Base-by-base conservation (phyloP, 1,140 invertebrate genomes). In the Rhagoletis zephyria region DNA sequence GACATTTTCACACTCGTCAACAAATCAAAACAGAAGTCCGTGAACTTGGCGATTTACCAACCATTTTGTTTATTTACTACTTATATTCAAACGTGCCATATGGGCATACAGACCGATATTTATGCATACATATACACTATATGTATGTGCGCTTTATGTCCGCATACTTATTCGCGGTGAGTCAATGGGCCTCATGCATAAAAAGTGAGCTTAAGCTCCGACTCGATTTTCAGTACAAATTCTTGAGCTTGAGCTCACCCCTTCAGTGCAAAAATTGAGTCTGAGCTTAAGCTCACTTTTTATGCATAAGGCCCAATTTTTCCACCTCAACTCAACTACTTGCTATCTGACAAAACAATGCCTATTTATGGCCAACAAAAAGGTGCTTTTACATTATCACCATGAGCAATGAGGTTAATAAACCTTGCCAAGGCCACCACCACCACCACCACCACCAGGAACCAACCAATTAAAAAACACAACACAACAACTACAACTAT, bases 21-120 rank as follows among this genome's bases (percentile, higher is more conserved):
- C 61, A 63, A 60, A 60, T 60, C 6, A 60, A n/a, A 74, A 74
- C 4, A 48, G 1, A 40, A 74, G 42, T 48, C 40, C 42, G 42
- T 74, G 67, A 74, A 74, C 67, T 74, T 74, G 67, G 12, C 42
- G 40, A 74, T 74, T 74, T 74, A 48, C 67, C 40, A 48, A 48
- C 67, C 16, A 74, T 74, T 67, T 12, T 12, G 19, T 30, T 40
- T 19, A 19, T 9, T 19, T 67, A 67, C 9, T 40, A 30, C 19
- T 1, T 40, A 42, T 10, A 67, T 42, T 48, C 45, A 56, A 56
- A 48, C 64, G 30, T 40, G 51, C 51, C 51, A n/a, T 14, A 42
- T 42, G 42, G 30, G 19, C 30, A 65, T 30, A 65, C 5, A 65
- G n/a, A 70, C 10, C 4, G 9, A n/a, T 63, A 63, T 14, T 4